Percentiles rank a stretch among this genome's conserved stretches.
Evolutionary conservation across 2,797 vertebrate species (phyloP).

Genomic region (Sternotherus odoratus): DNA sequence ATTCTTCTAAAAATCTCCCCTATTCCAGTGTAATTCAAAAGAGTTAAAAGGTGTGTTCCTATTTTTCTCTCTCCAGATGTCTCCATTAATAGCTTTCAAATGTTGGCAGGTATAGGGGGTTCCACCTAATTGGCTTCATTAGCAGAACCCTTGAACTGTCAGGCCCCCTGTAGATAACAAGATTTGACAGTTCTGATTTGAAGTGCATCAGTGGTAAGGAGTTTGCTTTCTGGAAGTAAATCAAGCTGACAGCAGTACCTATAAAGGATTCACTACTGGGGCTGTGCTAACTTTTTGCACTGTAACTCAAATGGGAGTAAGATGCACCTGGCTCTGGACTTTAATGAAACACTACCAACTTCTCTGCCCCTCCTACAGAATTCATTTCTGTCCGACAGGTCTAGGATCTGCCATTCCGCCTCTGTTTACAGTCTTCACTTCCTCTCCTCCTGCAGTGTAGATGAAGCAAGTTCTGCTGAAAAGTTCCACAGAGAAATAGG

Average conservation of each 20-base stretch:
- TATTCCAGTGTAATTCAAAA: background rate
- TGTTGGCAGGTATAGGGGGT: accelerated
- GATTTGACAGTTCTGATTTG: background rate
- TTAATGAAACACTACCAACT: background rate
- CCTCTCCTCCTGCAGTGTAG: background rate
- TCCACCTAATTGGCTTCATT: background rate
- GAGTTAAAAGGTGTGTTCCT: background rate
- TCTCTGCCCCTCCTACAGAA: background rate
- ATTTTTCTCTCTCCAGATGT: background rate
- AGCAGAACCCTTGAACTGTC: slow-evolving; percentile 2
- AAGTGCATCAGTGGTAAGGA: background rate
- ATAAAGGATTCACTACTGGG: background rate
- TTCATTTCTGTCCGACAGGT: slow-evolving; percentile 10
- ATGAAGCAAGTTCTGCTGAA: slow-evolving; percentile 19
- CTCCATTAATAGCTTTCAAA: slow-evolving; percentile 17
- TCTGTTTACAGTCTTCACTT: slow-evolving; percentile 22
- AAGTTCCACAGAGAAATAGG: slow-evolving; percentile 7
- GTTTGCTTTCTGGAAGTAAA: background rate
- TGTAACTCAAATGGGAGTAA: background rate
- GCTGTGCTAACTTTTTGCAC: background rate
- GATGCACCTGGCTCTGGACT: background rate
- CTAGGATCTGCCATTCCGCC: slow-evolving; percentile 6
- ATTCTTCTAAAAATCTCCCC: background rate
- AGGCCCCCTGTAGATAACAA: background rate
- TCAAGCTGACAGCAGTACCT: background rate